Base-by-base conservation (phyloP, 2,888 invertebrate genomes). In the Ecdyonurus torrentis region DNA sequence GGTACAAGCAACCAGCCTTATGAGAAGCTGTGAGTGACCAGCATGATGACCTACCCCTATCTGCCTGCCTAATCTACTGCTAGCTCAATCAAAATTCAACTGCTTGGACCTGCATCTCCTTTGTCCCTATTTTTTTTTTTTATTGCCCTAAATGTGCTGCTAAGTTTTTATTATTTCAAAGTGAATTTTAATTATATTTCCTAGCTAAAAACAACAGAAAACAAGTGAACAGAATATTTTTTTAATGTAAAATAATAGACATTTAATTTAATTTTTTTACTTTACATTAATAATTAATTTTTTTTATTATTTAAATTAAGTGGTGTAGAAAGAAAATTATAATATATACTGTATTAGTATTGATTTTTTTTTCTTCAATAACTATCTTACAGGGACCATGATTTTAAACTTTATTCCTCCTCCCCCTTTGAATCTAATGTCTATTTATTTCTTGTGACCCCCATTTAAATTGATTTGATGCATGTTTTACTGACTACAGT, bases 1-100 rank as follows among this genome's bases (percentile, higher is more conserved):
- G 89, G 86, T 81, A 86, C 90, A 22, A 20, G 19, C 78, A 85
- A 87, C 79, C 87, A 88, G 83, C 90, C 90, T 80, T 91, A 91
- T 79, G 91, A 91, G 83, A 90, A 90, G 83, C 87, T 91, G 80
- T 91, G 87, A 87, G 79, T 71, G 76, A 77, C 20, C 25, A 23
- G 37, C 62, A 58, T 25, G n/a, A n/a, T n/a, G 25, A 37, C 58
- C 52, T n/a, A 20, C 20, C n/a, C n/a, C 59, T 52, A 52, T 59
- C 63, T 50, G 20, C 37, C 50, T 63, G 63, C 23, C 52, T 50
- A 18, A 5, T 55, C 18, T 23, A 10, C 24, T 20, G 20, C 23
- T 24, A 23, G 52, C 52, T 59, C 52, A 37, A 37, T 37, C 37
- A 37, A 37, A 37, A n/a, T n/a, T n/a, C n/a, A n/a, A 37, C 37